Evolutionary conservation across 1,140 invertebrate genomes (phyloP).

Genomic region (Pissodes strobi): DNA sequence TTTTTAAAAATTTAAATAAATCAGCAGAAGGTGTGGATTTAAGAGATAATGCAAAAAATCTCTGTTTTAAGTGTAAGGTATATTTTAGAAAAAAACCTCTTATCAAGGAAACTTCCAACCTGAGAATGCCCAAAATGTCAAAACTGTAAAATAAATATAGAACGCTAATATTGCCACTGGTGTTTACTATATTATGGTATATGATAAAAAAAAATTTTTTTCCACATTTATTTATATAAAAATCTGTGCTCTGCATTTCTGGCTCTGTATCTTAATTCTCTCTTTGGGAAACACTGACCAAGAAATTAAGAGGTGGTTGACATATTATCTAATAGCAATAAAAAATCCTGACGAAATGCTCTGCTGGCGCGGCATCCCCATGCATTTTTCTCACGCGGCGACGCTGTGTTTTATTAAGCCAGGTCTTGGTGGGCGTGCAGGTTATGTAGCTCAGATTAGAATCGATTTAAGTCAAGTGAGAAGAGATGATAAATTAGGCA

Average conservation of each 20-base stretch:
- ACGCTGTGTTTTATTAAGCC: too few species aligned
- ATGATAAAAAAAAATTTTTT: too few species aligned
- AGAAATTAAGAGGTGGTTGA: background rate
- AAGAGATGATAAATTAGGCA: too few species aligned
- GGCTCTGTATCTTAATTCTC: background rate
- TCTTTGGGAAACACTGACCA: background rate
- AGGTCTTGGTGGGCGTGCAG: too few species aligned
- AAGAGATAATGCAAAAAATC: constrained; percentile 2
- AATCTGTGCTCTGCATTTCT: background rate
- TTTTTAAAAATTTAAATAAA: constrained; percentile 10
- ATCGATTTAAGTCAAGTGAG: too few species aligned
- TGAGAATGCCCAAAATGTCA: constrained; percentile 20
- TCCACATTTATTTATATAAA: background rate
- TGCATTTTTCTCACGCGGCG: constrained; percentile 6
- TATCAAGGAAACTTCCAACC: constrained; percentile 3
- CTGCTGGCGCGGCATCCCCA: background rate
- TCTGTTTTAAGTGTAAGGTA: constrained; percentile 8
- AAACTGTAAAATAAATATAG: constrained; percentile 21
- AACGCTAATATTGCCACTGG: too few species aligned
- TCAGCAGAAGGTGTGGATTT: constrained; percentile 5
- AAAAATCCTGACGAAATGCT: background rate
- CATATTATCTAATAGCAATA: background rate
- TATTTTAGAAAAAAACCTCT: constrained; percentile 12
- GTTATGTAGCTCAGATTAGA: too few species aligned
- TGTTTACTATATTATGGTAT: too few species aligned